Conservation (phyloP, 2,888 invertebrate species). For the Tetragnatha montana region DNA sequence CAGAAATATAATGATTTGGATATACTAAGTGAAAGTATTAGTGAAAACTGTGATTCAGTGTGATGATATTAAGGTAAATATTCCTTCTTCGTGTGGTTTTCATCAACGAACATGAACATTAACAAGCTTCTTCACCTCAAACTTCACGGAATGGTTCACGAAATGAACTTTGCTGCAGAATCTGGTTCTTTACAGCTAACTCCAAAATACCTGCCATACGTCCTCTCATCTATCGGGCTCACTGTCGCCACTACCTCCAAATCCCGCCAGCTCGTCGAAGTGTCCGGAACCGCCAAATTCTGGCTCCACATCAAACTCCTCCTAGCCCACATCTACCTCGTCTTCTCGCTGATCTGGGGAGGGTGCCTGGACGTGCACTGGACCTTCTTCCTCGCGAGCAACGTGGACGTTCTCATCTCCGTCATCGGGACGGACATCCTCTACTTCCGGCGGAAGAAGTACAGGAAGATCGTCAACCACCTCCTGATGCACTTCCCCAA, state of each 20-base stretch:
- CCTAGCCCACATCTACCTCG: not conserved
- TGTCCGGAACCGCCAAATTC: not conserved
- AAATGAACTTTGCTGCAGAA: not conserved
- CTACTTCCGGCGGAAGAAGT: slow-evolving; percentile 5
- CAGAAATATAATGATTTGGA: too few relatives aligned
- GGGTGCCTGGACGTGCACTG: not conserved
- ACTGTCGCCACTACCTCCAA: not conserved
- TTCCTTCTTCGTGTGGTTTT: not conserved
- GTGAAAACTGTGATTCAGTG: too few relatives aligned
- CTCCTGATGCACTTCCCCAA: not conserved
- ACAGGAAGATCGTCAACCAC: not conserved
- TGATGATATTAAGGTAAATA: too few relatives aligned
- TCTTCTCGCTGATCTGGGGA: not conserved
- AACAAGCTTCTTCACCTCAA: not conserved
- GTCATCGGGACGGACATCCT: slow-evolving; percentile 1
- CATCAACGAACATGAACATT: not conserved
- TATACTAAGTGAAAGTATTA: too few relatives aligned
- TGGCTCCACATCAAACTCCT: not conserved
- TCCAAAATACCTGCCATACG: not conserved
- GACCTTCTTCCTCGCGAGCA: not conserved
- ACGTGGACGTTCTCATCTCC: slow-evolving; percentile 6
- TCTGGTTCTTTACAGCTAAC: not conserved
- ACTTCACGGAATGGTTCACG: not conserved
- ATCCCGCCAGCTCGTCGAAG: not conserved
- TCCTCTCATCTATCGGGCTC: not conserved